phyloP scores from a whole-genome alignment of 2,797 vertebrate genomes.

The Triplophysa yarkandensis region DNA sequence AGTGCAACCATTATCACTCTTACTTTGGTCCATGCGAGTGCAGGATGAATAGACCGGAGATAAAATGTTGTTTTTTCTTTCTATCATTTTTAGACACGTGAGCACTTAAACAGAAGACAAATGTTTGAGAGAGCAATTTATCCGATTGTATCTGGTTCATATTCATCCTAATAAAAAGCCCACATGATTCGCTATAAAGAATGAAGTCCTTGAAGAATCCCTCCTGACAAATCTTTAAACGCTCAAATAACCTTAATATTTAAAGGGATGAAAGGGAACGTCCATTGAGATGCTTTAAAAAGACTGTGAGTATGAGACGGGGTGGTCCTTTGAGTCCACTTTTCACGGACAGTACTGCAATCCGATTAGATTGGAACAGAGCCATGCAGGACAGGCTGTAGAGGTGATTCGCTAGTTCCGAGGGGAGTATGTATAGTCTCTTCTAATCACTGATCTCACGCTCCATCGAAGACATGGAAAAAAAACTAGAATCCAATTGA shows the following conservation, averaged over 20 bases:
- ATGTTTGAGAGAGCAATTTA: constrained; percentile 26
- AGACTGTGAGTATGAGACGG: constrained; percentile 66
- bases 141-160: constrained; percentile 38
- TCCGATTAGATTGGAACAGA: constrained; percentile 70
- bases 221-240: constrained; percentile 65
- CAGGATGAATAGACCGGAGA: constrained; percentile 14
- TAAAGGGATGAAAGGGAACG: constrained; percentile 65
- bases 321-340: constrained; percentile 67
- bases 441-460: constrained; percentile 68
- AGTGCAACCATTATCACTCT: constrained; percentile 6
- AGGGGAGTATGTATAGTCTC: constrained; percentile 61
- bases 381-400: constrained; percentile 61
- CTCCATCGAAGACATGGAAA: constrained; percentile 51
- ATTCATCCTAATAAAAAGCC: constrained; percentile 34
- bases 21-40: constrained; percentile 18
- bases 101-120: constrained; percentile 35
- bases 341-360: constrained; percentile 66
- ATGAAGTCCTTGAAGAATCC: constrained; percentile 66
- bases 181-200: constrained; percentile 14
- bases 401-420: constrained; percentile 59
- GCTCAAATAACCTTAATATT: constrained; percentile 65
- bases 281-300: constrained; percentile 66
- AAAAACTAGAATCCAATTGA: constrained; percentile 20
- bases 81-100: background rate
- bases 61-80: constrained; percentile 11